Base-by-base conservation (phyloP, 2,888 invertebrate species). In the Mesorhabditis sp. region DNA sequence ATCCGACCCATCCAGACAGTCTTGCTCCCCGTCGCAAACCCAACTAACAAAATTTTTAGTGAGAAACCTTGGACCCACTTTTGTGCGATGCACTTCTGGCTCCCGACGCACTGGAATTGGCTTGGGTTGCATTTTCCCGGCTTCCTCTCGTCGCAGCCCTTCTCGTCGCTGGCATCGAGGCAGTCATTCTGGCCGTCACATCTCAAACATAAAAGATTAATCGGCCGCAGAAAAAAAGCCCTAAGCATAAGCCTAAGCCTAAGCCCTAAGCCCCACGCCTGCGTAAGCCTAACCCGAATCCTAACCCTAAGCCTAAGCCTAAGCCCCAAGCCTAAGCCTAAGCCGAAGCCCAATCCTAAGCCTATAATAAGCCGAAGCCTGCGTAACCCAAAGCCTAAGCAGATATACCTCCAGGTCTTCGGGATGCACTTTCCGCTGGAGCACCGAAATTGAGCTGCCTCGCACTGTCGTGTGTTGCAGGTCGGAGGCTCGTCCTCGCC, bases 111-210 rank as follows among this genome's bases (percentile, higher is more conserved):
- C 41, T 64, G 64, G 62, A 72, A 72, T 66, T 72, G 73, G 28
- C 61, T 45, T 13, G 61, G 64, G 13, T 41, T 44, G 44, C 73
- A 72, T 13, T 13, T 64, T 3, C 68, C 67, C 7, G 65, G 41
- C 50, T 45, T 50, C 58, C 10, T n/a, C 58, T 13, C 58, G 58
- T 50, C 66, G 67, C 74, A 73, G 43, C 66, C 68, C 2, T 7
- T 41, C 61, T 86, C 63, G 85, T 91, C 91, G 2, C 89, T 90
- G 68, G 90, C 90, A 86, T 92, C 92, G 13, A 89, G 89, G 87
- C 92, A 92, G 87, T 92, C 92, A 70, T 89, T 88, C 41, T 68
- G 67, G 5, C 89, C 90, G 87, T 92, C 92, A 86, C 92, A 92
- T 67, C 91, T 90, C 92, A 92, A 93, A 72, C 92, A 91, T 43